Conservation (phyloP, 2,797 vertebrate genomes). For the Uromys caudimaculatus region DNA sequence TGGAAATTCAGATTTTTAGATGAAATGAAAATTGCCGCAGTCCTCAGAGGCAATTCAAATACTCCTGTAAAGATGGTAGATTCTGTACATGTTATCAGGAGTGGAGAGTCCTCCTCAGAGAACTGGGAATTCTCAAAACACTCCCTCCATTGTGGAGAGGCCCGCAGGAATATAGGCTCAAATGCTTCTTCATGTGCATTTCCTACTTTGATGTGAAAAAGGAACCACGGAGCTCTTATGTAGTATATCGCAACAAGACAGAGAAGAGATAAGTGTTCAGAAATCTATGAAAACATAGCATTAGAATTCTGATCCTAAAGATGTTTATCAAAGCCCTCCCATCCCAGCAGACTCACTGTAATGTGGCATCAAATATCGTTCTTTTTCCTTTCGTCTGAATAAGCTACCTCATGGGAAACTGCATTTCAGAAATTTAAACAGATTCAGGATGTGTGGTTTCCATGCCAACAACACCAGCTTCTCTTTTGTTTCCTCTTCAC, state of each 20-base stretch:
- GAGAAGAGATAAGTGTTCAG: conserved; percentile 25
- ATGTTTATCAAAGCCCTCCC: neutral
- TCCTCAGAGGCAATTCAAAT: conserved; percentile 58
- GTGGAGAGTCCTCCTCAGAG: conserved; percentile 24
- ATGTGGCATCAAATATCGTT: neutral
- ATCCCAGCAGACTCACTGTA: neutral
- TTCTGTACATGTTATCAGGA: conserved; percentile 10
- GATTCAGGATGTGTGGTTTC: conserved; percentile 43
- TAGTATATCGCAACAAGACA: neutral
- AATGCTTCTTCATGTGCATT: conserved; percentile 13
- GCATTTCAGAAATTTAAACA: conserved; percentile 56
- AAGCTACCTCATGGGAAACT: conserved; percentile 52
- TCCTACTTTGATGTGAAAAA: conserved; percentile 55
- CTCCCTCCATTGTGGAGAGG: neutral
- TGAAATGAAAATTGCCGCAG: conserved; percentile 20
- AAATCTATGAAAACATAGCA: conserved; percentile 19
- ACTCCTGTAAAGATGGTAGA: conserved; percentile 17
- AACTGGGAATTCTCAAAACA: conserved; percentile 45
- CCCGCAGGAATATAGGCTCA: conserved; percentile 13
- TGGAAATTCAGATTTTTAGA: conserved; percentile 37
- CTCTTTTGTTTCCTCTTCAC: conserved; percentile 52
- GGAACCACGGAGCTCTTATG: neutral
- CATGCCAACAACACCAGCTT: conserved; percentile 26
- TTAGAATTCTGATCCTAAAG: conserved; percentile 56
- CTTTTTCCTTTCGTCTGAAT: conserved; percentile 42